These are phyloP conservation scores for Pilophorus perplexus DNA, from an alignment of 2,888 invertebrate genomes.

Conservation along the genomic window DNA sequence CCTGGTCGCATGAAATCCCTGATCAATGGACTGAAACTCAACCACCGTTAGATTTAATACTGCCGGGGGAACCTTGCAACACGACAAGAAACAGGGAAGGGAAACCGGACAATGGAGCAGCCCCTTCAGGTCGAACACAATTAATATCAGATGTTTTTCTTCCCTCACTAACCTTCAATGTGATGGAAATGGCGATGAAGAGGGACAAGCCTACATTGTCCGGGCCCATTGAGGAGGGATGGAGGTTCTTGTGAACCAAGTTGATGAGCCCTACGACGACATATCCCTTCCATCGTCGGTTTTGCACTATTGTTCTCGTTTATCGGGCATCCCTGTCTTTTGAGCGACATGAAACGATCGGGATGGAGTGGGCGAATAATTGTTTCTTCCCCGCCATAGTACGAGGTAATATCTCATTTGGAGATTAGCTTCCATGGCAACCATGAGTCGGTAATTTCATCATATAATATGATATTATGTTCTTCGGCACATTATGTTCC, in stretches of 20 bases:
- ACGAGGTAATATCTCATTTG: too few relatives aligned
- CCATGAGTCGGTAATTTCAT: too few relatives aligned
- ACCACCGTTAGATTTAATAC: constrained; percentile 29
- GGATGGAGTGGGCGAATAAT: neutral
- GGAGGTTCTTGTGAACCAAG: constrained; percentile 18
- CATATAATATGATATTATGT: too few relatives aligned
- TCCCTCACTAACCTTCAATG: constrained; percentile 35
- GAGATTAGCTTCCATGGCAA: too few relatives aligned
- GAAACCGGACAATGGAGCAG: constrained; percentile 17
- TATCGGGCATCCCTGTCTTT: constrained; percentile 3
- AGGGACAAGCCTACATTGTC: constrained; percentile 18
- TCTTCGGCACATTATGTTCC: too few relatives aligned
- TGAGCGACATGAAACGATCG: neutral
- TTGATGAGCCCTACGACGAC: constrained; percentile 29
- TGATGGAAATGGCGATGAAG: constrained; percentile 2
- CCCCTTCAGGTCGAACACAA: constrained; percentile 30
- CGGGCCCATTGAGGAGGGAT: neutral
- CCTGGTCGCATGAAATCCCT: neutral
- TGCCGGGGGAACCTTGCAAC: neutral
- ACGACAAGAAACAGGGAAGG: neutral
- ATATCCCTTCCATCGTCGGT: constrained; percentile 23
- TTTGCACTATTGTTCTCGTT: constrained; percentile 28
- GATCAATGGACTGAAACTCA: constrained; percentile 20
- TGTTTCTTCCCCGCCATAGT: neutral
- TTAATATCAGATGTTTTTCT: constrained; percentile 43